Evolutionary conservation across 2,113 vertebrate species (phyloP).

Genomic region (Platichthys flesus): DNA sequence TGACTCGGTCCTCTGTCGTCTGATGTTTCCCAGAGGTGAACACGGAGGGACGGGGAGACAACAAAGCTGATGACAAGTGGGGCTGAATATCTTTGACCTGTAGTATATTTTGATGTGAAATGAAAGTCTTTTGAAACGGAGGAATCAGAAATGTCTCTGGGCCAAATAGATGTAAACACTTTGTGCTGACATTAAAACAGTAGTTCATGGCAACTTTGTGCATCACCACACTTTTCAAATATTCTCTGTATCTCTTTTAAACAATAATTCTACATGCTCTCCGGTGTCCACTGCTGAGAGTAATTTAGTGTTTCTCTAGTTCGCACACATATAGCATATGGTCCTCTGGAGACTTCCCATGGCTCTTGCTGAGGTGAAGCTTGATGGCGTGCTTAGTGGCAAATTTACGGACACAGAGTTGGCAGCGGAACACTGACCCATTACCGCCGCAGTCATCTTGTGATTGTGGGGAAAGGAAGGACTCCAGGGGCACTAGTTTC

Average conservation of each 20-base stretch:
- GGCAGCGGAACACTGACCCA: conserved; percentile 88
- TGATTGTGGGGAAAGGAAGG: conserved; percentile 82
- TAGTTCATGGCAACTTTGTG: conserved; percentile 89
- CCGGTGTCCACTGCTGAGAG: conserved; percentile 58
- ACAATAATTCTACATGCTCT: conserved; percentile 52
- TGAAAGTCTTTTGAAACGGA: conserved; percentile 68
- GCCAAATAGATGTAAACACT: conserved; percentile 89
- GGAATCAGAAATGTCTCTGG: conserved; percentile 84
- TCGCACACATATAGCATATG: conserved; percentile 94
- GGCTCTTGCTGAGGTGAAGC: conserved; percentile 97
- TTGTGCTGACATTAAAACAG: conserved; percentile 90
- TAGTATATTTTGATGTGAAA: conserved; percentile 60
- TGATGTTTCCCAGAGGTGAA: conserved; percentile 34
- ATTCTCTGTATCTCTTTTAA: conserved; percentile 21
- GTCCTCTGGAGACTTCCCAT: conserved; percentile 96
- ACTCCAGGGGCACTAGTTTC: conserved; percentile 83
- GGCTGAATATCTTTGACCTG: conserved; percentile 61
- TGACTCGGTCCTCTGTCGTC: conserved; percentile 33
- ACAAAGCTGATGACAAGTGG: conserved; percentile 21
- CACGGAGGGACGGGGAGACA: conserved; percentile 34
- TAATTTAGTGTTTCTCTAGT: conserved; percentile 90
- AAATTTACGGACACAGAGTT: conserved; percentile 95
- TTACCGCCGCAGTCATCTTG: conserved; percentile 89
- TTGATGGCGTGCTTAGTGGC: conserved; percentile 97
- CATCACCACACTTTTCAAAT: conserved; percentile 70